Evolutionary conservation across 2,797 vertebrate genomes (phyloP).

Genomic region (Momotus momota): DNA sequence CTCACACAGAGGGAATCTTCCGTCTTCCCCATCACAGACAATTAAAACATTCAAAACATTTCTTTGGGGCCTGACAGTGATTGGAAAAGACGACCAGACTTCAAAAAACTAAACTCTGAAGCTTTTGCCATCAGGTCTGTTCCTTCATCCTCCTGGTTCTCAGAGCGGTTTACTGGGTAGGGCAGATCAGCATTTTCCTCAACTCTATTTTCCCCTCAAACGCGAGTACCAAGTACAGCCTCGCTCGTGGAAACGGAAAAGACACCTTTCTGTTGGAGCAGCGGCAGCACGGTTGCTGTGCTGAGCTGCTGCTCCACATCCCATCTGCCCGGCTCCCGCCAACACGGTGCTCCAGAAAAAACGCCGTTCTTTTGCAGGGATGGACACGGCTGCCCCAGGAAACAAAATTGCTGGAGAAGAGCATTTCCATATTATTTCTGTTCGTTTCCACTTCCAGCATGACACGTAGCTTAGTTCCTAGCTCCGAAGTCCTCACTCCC

Average conservation of each 20-base stretch:
- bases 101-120: neutral
- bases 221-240: neutral
- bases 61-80: neutral
- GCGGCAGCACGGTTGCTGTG: neutral
- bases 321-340: neutral
- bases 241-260: neutral
- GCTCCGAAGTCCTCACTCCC: neutral
- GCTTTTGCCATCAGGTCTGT: neutral
- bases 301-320: neutral
- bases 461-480: neutral
- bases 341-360: neutral
- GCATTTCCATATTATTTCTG: neutral
- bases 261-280: neutral
- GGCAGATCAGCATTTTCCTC: neutral
- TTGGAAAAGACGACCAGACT: neutral
- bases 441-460: neutral
- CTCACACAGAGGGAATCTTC: conserved; percentile 4
- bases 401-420: neutral
- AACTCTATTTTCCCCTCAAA: neutral
- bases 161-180: neutral
- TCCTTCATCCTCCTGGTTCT: neutral
- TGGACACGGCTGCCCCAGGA: neutral
- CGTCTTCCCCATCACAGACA: neutral
- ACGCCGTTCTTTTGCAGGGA: neutral
- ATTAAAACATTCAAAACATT: neutral